Evolutionary conservation across 1,140 invertebrate species (phyloP), one percentile per base, ranked within the genome.

Genomic region (Limonius californicus): DNA sequence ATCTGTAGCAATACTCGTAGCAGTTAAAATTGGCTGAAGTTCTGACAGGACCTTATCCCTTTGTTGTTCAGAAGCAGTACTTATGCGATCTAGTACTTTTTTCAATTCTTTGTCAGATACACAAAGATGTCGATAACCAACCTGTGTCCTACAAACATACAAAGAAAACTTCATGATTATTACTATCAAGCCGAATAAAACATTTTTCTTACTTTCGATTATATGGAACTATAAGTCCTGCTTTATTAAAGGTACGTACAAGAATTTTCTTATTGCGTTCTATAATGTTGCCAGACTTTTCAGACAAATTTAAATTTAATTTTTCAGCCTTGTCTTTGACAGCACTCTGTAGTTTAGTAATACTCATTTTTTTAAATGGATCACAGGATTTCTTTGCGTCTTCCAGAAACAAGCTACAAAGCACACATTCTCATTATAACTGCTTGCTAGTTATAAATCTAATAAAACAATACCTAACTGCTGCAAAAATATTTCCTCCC

Each of bases 191-290:
- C n/a, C n/a, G n/a, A n/a, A 39, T 14, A 39, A 39, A 39, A 9
- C 2, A 39, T 11, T 15, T 23, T 12, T 39, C 2, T 39, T 84
- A 88, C 90, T 89, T 89, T 63, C 87, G 87, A 70, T 94, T 82
- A 61, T 88, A 89, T 1, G 93, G 92, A 2, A 97, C 94, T 32
- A 95, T 90, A 72, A 98, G 88, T 1, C 95, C 95, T 63, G 88
- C 87, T 62, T 85, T 84, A 76, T 96, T 91, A 66, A 97, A 92
- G 20, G 87, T 89, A 74, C 85, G 89, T 20, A 89, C 78, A 1
- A 94, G 85, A n/a, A 87, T 83, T 62, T 84, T 84, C 65, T 83
- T 87, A 20, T 88, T 80, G 60, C 90, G 78, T 30, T 77, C 72
- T 71, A 84, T 84, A 78, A 89, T 87, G 47, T 77, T 78, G 50